phyloP scores from a whole-genome alignment of 2,113 vertebrate species.

The Xenopus laevis region DNA sequence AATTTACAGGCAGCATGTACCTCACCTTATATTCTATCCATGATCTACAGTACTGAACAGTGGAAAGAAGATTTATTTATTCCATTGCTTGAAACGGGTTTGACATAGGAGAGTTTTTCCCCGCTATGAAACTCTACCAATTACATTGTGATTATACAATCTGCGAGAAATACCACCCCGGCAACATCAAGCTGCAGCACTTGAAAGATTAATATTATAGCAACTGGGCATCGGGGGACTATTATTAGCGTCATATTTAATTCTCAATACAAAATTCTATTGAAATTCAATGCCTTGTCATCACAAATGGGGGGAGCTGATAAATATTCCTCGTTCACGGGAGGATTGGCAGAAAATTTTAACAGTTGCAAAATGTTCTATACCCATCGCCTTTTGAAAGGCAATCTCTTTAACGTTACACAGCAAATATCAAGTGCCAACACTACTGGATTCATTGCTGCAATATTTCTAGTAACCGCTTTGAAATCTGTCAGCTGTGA shows the following conservation, averaged over 20 bases:
- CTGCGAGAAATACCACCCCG: too few relatives aligned
- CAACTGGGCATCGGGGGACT: background rate
- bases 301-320: background rate
- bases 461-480: background rate
- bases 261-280: background rate
- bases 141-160: too few relatives aligned
- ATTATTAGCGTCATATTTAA: background rate
- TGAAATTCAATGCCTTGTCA: background rate
- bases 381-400: background rate
- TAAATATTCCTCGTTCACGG: background rate
- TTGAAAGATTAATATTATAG: too few relatives aligned
- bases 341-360: too few relatives aligned
- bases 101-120: too few relatives aligned
- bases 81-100: too few relatives aligned
- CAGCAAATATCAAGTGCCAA: background rate
- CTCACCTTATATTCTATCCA: too few relatives aligned
- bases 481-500: constrained; percentile 4
- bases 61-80: too few relatives aligned
- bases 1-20: too few relatives aligned
- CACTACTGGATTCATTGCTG: background rate
- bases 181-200: too few relatives aligned
- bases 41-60: too few relatives aligned
- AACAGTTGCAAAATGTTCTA: background rate
- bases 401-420: background rate
- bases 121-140: too few relatives aligned